Evolutionary conservation across 2,113 vertebrate species (phyloP).

Genomic region (Entosphenus tridentatus): DNA sequence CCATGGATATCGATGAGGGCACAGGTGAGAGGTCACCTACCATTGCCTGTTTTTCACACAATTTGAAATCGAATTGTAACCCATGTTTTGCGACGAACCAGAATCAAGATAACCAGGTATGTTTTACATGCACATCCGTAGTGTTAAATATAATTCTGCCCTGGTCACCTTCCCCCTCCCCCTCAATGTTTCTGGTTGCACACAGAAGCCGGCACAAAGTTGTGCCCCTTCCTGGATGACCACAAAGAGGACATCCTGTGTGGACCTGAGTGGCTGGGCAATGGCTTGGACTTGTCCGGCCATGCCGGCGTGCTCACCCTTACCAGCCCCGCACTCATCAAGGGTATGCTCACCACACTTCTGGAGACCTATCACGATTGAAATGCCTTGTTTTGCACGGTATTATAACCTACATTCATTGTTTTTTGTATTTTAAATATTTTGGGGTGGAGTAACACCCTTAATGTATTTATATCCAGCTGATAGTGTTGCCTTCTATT

Average conservation of each 20-base stretch:
- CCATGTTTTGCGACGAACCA: no score
- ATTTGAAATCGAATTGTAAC: no score
- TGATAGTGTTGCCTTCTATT: background rate
- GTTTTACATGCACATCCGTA: no score
- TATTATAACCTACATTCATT: background rate
- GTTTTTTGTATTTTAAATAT: background rate
- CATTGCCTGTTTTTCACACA: no score
- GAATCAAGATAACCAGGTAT: no score
- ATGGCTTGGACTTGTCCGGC: slow-evolving; percentile 83
- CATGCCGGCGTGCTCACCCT: slow-evolving; percentile 91
- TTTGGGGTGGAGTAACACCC: background rate
- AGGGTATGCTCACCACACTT: slow-evolving; percentile 31
- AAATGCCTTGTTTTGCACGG: background rate
- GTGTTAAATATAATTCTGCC: no score
- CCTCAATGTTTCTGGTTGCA: no score
- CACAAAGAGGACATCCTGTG: slow-evolving; percentile 95
- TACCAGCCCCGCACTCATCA: slow-evolving; percentile 89
- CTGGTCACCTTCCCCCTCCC: no score
- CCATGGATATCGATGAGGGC: slow-evolving; percentile 3
- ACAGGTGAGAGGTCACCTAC: background rate
- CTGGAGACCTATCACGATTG: background rate
- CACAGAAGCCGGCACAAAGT: slow-evolving; percentile 14
- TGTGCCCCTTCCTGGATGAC: slow-evolving; percentile 82
- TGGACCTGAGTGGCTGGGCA: slow-evolving; percentile 85
- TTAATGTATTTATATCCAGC: background rate